Percentiles rank a stretch among this genome's conserved stretches.
Evolutionary conservation across 2,113 vertebrate species (phyloP).

Genomic region (Channa maculata): DNA sequence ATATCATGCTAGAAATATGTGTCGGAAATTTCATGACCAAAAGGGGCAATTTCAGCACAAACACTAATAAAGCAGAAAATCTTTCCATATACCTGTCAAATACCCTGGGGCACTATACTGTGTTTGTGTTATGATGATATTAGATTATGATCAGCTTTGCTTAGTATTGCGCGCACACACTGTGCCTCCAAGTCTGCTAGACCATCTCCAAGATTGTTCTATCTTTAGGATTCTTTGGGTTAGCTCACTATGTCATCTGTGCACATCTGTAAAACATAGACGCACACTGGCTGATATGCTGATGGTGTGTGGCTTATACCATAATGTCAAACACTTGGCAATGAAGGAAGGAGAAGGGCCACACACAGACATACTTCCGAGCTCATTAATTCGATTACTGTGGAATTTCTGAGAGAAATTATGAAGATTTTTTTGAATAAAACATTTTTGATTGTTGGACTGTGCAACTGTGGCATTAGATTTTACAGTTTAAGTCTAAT

Average conservation of each 20-base stretch:
- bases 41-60: constrained; percentile 1
- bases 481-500: background rate
- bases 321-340: background rate
- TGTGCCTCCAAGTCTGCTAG: background rate
- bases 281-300: background rate
- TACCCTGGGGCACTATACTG: background rate
- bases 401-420: background rate
- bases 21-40: constrained; percentile 21
- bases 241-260: background rate
- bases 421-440: no score
- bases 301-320: background rate
- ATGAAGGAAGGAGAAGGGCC: background rate
- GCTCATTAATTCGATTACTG: background rate
- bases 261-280: constrained; percentile 10
- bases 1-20: constrained; percentile 1
- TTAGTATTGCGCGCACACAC: background rate
- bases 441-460: no score
- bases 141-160: constrained; percentile 4
- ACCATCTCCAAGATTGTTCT: background rate
- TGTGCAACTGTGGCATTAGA: no score
- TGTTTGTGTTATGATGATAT: constrained; percentile 13
- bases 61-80: constrained; percentile 17
- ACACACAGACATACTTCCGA: background rate
- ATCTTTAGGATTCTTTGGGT: background rate
- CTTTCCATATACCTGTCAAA: constrained; percentile 6